Conservation (phyloP, 2,113 vertebrate species). For the Salvelinus namaycush region DNA sequence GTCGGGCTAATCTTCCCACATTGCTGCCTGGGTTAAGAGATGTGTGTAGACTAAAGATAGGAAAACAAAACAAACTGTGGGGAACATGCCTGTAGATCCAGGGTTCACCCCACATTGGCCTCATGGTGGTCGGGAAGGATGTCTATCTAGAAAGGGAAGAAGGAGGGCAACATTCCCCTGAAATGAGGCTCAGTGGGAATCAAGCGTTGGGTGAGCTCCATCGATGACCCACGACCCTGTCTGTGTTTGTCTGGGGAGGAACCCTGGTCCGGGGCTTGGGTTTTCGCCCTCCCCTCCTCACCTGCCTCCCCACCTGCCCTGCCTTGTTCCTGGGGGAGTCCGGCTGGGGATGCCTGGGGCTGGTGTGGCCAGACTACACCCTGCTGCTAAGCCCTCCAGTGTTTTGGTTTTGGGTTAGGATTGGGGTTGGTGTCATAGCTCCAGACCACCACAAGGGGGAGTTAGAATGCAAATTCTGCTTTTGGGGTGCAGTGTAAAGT, state of each 20-base stretch:
- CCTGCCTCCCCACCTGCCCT: constrained; percentile 48
- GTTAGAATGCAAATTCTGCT: too few species aligned
- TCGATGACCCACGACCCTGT: constrained; percentile 68
- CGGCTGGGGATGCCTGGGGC: constrained; percentile 10
- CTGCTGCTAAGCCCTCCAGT: constrained; percentile 55
- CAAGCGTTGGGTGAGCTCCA: constrained; percentile 72
- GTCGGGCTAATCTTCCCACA: constrained; percentile 72
- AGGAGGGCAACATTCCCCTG: constrained; percentile 70
- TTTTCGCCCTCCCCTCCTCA: constrained; percentile 48
- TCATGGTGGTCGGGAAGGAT: constrained; percentile 45
- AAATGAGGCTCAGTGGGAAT: constrained; percentile 76
- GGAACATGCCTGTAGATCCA: constrained; percentile 77
- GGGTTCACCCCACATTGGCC: constrained; percentile 78
- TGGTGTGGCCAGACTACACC: too few species aligned
- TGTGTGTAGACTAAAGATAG: constrained; percentile 72
- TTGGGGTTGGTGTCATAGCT: too few species aligned
- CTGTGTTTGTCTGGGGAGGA: constrained; percentile 48
- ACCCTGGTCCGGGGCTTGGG: constrained; percentile 60
- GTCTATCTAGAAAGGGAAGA: constrained; percentile 73
- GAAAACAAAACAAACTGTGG: constrained; percentile 76
- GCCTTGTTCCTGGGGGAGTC: constrained; percentile 60
- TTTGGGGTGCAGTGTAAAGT: too few species aligned
- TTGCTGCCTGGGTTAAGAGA: constrained; percentile 62
- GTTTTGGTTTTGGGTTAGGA: constrained; percentile 59
- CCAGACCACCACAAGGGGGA: too few species aligned